Conservation (phyloP, 2,888 invertebrate genomes). For the Parnassius glacialis region DNA sequence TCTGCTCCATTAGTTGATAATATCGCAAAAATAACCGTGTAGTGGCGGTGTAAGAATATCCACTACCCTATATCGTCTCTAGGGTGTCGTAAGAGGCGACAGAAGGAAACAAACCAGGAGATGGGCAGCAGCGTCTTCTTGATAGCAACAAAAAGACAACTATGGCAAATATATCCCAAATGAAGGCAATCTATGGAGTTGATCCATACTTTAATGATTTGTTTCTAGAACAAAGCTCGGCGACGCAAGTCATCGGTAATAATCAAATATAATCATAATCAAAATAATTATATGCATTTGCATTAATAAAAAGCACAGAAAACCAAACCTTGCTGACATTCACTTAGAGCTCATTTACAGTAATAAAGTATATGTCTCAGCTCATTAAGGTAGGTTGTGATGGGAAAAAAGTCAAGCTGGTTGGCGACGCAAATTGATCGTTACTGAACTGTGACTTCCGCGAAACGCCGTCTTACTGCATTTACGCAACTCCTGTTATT, state of each 20-base stretch:
- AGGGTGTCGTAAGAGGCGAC: too few species aligned
- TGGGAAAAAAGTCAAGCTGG: constrained; percentile 37
- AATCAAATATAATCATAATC: too few species aligned
- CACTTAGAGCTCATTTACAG: neutral
- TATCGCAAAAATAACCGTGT: too few species aligned
- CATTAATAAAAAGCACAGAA: neutral
- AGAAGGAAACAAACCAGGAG: too few species aligned
- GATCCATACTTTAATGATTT: neutral
- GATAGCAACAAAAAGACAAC: too few species aligned
- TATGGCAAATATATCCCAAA: too few species aligned
- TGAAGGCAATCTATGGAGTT: neutral
- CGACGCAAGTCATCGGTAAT: neutral
- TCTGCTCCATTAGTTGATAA: too few species aligned
- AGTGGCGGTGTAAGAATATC: too few species aligned
- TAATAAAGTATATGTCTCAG: constrained; percentile 31
- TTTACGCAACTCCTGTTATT: constrained; percentile 53
- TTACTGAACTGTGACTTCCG: constrained; percentile 55
- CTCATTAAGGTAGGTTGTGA: constrained; percentile 62
- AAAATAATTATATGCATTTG: constrained; percentile 1
- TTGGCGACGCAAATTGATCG: constrained; percentile 60
- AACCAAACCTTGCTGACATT: neutral
- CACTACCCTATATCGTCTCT: too few species aligned
- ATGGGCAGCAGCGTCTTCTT: too few species aligned
- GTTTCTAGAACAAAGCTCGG: neutral
- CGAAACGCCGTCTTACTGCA: constrained; percentile 46